These are phyloP conservation scores for Daubentonia madagascariensis DNA, from an alignment of 2,113 vertebrate genomes.

Conservation along the genomic window DNA sequence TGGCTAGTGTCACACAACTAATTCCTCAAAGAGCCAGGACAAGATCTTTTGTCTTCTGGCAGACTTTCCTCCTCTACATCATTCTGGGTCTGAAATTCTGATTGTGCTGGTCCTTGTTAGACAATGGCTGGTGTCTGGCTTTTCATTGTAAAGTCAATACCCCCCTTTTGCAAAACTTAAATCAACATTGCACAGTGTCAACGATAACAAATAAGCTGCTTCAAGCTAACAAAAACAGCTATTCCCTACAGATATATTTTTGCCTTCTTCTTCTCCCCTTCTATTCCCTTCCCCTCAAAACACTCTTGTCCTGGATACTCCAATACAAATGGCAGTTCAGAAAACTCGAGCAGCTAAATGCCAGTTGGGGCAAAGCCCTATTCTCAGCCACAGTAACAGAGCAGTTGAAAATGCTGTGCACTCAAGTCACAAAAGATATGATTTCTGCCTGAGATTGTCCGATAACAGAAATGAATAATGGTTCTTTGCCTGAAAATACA, in stretches of 20 bases:
- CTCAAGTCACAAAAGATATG: slow-evolving; percentile 62
- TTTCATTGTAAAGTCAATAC: slow-evolving; percentile 64
- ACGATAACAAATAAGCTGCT: slow-evolving; percentile 46
- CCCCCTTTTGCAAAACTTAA: slow-evolving; percentile 38
- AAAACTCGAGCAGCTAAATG: not conserved
- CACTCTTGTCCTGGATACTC: not conserved
- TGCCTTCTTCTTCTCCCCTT: not conserved
- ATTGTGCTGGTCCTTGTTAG: not conserved
- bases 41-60: slow-evolving; percentile 14
- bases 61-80: not conserved
- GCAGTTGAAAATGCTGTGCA: not conserved
- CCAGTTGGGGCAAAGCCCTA: not conserved
- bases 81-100: slow-evolving; percentile 31
- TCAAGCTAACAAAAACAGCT: slow-evolving; percentile 33
- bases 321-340: not conserved
- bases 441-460: slow-evolving; percentile 61
- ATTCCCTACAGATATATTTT: not conserved
- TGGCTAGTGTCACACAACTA: not conserved
- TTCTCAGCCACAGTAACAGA: not conserved
- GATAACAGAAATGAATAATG: slow-evolving; percentile 70
- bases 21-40: not conserved
- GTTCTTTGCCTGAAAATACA: slow-evolving; percentile 69
- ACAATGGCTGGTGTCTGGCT: slow-evolving; percentile 46
- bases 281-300: not conserved
- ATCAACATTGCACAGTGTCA: slow-evolving; percentile 16